Evolutionary conservation across 2,113 vertebrate genomes (phyloP).

Genomic region (Sinocyclocheilus maitianheensis): DNA sequence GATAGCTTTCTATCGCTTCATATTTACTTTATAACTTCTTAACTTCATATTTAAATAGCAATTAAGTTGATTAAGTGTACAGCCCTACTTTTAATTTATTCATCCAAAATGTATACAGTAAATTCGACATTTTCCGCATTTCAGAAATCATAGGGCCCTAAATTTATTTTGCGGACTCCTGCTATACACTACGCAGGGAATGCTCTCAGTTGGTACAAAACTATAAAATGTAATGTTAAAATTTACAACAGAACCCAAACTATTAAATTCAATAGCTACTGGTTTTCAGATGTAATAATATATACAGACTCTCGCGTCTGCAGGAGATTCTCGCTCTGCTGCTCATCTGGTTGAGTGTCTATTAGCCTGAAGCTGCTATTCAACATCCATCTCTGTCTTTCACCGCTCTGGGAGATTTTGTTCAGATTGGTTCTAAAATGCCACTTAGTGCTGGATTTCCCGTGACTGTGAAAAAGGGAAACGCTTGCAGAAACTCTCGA

Average conservation of each 20-base stretch:
- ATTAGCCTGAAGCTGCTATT: not conserved
- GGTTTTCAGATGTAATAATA: not conserved
- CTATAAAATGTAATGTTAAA: not conserved
- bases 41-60: too few relatives aligned
- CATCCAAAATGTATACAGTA: too few relatives aligned
- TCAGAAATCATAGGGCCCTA: not conserved
- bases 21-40: too few relatives aligned
- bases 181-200: not conserved
- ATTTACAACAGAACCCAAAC: not conserved
- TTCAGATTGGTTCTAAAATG: slow-evolving; percentile 3
- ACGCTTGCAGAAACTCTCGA: slow-evolving; percentile 9
- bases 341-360: not conserved
- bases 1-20: too few relatives aligned
- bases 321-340: not conserved
- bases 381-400: not conserved
- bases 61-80: too few relatives aligned
- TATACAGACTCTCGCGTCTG: not conserved
- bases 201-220: not conserved
- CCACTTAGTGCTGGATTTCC: not conserved
- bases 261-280: not conserved
- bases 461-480: not conserved
- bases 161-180: not conserved
- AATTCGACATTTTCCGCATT: not conserved
- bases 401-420: not conserved
- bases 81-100: too few relatives aligned